Evolutionary conservation across 2,888 invertebrate genomes (phyloP), one percentile per base, ranked within the genome.

Genomic region (Pogonocherus hispidulus): DNA sequence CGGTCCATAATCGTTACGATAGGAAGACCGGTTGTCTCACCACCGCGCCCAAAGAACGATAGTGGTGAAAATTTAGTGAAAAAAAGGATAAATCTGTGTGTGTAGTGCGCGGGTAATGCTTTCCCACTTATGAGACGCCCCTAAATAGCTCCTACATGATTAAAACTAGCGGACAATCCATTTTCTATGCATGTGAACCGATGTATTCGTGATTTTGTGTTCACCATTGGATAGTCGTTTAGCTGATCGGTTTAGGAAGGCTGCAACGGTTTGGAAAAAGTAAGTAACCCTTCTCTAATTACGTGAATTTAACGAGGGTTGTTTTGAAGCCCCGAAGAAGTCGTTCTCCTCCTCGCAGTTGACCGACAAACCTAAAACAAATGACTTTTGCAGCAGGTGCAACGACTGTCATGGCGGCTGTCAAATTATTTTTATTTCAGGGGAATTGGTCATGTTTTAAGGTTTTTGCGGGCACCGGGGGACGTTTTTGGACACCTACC

Each of bases 151-250:
- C 78, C 78, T 82, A 81, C 81, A 85, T 84, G 85, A 83, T 78
- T 78, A 80, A 80, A 78, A 77, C 74, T 76, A 75, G 81, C 78
- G 83, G 78, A 81, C 79, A 77, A 79, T 79, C 79, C 78, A 79
- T 81, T 81, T 84, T 84, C 83, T 80, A 84, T 84, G 84, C 82
- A 81, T 83, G 82, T 79, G 80, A 80, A 79, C 82, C 81, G 78
- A 82, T 82, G 83, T 83, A 82, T 82, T 84, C 82, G 83, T 84
- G 84, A 84, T 84, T 82, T 81, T 78, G 78, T 79, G 76, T 77
- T 76, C 78, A 79, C 78, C 77, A 78, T 82, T 80, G 82, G 83
- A 83, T 83, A 83, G 83, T 81, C 73, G 77, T 74, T 75, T 76
- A 78, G 77, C 76, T 76, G 79, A 76, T 80, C 73, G 76, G 76